Percentiles rank a stretch among this genome's conserved stretches.
Conservation (phyloP, 2,888 invertebrate genomes). For the Hecatera dysodea region DNA sequence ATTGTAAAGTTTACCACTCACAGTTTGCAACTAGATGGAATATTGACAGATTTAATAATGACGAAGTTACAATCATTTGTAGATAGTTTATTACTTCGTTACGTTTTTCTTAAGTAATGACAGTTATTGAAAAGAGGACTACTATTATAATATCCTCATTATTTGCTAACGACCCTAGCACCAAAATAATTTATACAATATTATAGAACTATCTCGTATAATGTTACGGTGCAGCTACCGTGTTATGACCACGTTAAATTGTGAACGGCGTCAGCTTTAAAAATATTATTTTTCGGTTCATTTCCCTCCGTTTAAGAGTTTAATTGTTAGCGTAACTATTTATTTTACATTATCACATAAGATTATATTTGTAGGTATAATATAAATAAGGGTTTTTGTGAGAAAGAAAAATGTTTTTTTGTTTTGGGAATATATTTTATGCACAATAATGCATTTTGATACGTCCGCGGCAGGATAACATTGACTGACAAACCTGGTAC, state of each 20-base stretch:
- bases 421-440: slow-evolving; percentile 77
- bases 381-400: slow-evolving; percentile 76
- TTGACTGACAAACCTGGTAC: slow-evolving; percentile 85
- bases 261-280: slow-evolving; percentile 73
- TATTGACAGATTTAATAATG: slow-evolving; percentile 25
- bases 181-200: slow-evolving; percentile 37
- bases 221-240: slow-evolving; percentile 55
- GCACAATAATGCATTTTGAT: slow-evolving; percentile 85
- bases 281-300: slow-evolving; percentile 68
- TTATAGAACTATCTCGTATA: slow-evolving; percentile 31
- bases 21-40: slow-evolving; percentile 12
- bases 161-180: slow-evolving; percentile 27
- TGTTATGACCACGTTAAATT: slow-evolving; percentile 62
- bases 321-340: slow-evolving; percentile 81
- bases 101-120: slow-evolving; percentile 20
- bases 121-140: slow-evolving; percentile 25
- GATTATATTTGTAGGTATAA: slow-evolving; percentile 66
- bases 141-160: slow-evolving; percentile 12
- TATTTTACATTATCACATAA: slow-evolving; percentile 78
- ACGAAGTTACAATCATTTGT: slow-evolving; percentile 52
- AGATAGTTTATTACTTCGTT: slow-evolving; percentile 51
- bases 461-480: slow-evolving; percentile 75
- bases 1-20: slow-evolving; percentile 16
- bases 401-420: slow-evolving; percentile 74
- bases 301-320: slow-evolving; percentile 84